These are phyloP conservation scores for Garrulus glandarius DNA, from an alignment of 2,797 vertebrate genomes.

Conservation along the genomic window DNA sequence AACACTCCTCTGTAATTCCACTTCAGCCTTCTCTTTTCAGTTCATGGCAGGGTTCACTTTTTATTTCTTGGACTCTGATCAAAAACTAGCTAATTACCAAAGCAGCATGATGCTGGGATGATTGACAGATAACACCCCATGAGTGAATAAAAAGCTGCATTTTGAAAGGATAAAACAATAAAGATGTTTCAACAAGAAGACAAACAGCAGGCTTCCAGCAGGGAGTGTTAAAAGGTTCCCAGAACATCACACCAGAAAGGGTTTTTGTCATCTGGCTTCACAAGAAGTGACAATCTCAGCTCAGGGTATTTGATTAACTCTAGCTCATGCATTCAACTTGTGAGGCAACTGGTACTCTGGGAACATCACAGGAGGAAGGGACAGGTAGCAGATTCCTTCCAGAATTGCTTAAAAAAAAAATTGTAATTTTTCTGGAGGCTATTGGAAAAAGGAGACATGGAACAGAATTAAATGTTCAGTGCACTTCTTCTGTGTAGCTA, in stretches of 20 bases:
- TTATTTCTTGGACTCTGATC: constrained; percentile 21
- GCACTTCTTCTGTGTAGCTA: neutral
- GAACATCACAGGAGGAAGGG: neutral
- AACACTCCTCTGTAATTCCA: neutral
- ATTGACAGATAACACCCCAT: neutral
- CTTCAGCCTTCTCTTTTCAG: neutral
- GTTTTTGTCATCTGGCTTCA: neutral
- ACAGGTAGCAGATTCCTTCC: neutral
- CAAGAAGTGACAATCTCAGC: neutral
- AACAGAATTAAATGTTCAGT: neutral
- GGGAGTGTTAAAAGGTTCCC: constrained; percentile 13
- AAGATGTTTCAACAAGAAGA: constrained; percentile 31
- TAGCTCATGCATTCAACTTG: neutral
- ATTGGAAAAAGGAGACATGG: neutral
- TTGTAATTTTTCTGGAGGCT: neutral
- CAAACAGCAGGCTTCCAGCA: constrained; percentile 28
- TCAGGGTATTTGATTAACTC: neutral
- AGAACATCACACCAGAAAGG: neutral
- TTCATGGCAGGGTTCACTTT: neutral
- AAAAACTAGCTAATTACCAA: neutral
- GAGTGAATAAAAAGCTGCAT: neutral
- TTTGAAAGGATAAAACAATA: constrained; percentile 17
- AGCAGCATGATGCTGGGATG: neutral
- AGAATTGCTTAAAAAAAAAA: neutral
- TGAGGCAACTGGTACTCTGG: neutral